A percentile compares a stretch with the other conserved stretches of the same genome.
Conservation (phyloP, 2,888 invertebrate genomes). For the Tenthredo mesomela region DNA sequence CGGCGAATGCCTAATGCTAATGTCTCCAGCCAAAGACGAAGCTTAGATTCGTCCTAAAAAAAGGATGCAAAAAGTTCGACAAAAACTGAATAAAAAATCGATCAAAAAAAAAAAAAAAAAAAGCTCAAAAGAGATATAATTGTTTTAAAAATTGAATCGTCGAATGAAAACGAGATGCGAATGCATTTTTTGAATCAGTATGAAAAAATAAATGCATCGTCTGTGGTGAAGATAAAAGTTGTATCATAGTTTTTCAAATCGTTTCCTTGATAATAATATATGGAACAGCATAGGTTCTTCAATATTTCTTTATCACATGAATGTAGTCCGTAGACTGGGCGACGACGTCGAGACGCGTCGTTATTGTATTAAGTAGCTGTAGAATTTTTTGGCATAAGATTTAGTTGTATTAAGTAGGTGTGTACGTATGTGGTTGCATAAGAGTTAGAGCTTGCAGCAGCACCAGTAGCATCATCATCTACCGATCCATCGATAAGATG, state of each 20-base stretch:
- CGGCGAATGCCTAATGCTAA: background rate
- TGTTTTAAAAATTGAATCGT: background rate
- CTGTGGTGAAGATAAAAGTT: background rate
- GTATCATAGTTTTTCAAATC: background rate
- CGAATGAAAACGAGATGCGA: background rate
- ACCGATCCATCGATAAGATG: background rate
- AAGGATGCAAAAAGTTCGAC: too few relatives aligned
- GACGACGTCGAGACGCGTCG: slow-evolving; percentile 27
- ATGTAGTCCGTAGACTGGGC: slow-evolving; percentile 9
- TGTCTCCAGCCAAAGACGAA: background rate
- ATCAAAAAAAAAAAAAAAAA: background rate
- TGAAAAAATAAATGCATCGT: background rate
- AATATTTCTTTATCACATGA: background rate
- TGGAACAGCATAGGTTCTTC: background rate
- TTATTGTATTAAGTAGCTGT: slow-evolving; percentile 28
- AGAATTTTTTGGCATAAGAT: slow-evolving; percentile 19
- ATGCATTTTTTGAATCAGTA: background rate
- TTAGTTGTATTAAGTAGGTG: background rate
- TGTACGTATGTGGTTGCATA: background rate
- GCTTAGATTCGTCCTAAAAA: background rate
- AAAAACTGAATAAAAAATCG: too few relatives aligned
- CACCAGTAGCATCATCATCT: too few relatives aligned
- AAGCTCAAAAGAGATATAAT: background rate
- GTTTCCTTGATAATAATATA: background rate
- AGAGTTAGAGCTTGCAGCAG: background rate